Evolutionary conservation across 1,140 invertebrate genomes (phyloP), one percentile per base, ranked within the genome.

Genomic region (Notospermus geniculatus): DNA sequence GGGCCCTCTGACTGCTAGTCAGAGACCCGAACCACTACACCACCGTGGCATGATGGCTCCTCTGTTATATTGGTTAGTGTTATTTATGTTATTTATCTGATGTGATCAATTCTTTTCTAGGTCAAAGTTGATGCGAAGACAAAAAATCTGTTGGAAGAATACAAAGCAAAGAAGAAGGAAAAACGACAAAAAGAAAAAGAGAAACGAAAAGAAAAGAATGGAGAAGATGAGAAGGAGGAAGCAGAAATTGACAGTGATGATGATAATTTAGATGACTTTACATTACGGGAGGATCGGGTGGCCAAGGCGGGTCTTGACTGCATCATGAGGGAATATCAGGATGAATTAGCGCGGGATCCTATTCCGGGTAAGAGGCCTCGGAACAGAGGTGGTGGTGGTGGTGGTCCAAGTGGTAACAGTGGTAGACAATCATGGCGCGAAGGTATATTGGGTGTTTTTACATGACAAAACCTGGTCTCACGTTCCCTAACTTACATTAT

Each of bases 91-190:
- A n/a, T n/a, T n/a, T n/a, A n/a, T n/a, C n/a, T n/a, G n/a, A n/a
- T n/a, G n/a, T n/a, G n/a, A n/a, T n/a, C n/a, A n/a, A n/a, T n/a
- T n/a, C n/a, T n/a, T n/a, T 25, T 58, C 27, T 23, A 81, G 77
- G 80, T 95, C 0, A 95, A 95, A 85, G 94, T 97, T n/a, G 96
- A 98, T 84, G 92, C 93, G 36, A 98, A 98, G 86, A 95, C 95
- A 65, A 93, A 96, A 85, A 88, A 90, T 55, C 87, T 94, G 53
- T 84, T 98, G 65, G 93, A 97, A 81, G 91, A 95, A 65, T 97
- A 94, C 77, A 95, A 61, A 23, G 46, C 55, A 22, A 63, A 43
- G 27, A 28, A 60, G 9, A 64, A 70, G 59, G 61, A 66, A 29
- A 66, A 59, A 41, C 59, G 68, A 63, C 50, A 70, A 64, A 25